A percentile compares a stretch with the other conserved stretches of the same genome.
These are phyloP conservation scores for Odontomachus brunneus DNA, from an alignment of 1,140 invertebrate genomes.

Conservation along the genomic window DNA sequence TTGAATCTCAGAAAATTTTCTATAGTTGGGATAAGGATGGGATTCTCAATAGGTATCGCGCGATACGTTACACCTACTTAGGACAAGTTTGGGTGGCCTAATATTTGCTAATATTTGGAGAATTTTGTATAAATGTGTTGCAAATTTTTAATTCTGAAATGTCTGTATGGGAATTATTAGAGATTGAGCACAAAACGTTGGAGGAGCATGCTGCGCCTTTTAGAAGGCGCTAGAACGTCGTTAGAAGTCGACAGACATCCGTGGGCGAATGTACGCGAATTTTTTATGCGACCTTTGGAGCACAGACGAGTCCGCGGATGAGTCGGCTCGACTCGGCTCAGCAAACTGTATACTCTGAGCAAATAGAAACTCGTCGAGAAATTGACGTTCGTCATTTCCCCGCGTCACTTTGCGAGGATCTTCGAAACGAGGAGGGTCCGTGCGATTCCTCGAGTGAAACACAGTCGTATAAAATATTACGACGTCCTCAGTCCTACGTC, in stretches of 20 bases:
- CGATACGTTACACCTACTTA: no score
- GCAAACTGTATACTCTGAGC: constrained; percentile 32
- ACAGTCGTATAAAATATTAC: background rate
- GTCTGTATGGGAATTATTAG: no score
- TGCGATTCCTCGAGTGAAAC: background rate
- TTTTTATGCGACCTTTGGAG: constrained; percentile 35
- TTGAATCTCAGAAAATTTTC: no score
- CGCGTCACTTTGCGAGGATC: constrained; percentile 27
- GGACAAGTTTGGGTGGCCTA: no score
- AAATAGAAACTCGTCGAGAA: constrained; percentile 69
- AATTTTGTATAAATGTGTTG: no score
- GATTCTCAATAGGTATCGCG: no score
- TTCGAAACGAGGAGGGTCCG: constrained; percentile 8
- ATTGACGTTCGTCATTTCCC: constrained; percentile 54
- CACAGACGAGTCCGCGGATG: background rate
- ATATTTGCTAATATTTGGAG: no score
- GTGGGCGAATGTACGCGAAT: background rate
- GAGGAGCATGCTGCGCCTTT: no score
- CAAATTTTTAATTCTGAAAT: no score
- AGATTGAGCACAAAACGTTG: background rate
- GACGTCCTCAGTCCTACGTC: no score
- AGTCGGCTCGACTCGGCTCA: background rate
- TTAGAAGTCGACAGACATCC: background rate
- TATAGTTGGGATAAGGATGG: no score
- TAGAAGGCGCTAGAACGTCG: background rate